Evolutionary conservation across 2,113 vertebrate genomes (phyloP).

Genomic region (Petroica traversi): DNA sequence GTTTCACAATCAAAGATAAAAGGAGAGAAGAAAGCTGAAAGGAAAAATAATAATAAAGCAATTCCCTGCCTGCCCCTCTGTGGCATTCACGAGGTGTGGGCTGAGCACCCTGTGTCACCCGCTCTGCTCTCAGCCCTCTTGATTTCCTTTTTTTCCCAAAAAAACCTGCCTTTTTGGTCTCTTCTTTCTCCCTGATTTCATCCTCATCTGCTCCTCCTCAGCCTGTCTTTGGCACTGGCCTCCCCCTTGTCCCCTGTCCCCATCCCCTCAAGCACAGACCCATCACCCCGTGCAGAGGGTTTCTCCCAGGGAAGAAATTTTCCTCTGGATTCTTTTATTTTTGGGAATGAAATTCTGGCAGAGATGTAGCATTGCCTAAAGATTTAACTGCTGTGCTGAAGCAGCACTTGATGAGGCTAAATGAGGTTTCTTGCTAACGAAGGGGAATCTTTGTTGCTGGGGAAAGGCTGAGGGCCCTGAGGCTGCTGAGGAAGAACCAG

Average conservation of each 20-base stretch:
- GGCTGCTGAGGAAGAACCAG: neutral
- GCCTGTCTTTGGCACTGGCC: neutral
- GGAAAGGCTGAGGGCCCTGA: neutral
- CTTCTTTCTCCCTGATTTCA: neutral
- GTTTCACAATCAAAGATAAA: conserved; percentile 62
- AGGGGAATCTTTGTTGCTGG: neutral
- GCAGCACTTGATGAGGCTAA: neutral
- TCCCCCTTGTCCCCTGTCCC: neutral
- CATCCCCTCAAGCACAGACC: rapidly evolving
- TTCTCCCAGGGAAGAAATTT: neutral
- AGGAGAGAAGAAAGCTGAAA: conserved; percentile 45
- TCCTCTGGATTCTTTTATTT: neutral
- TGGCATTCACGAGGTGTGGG: conserved; percentile 37
- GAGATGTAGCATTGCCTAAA: neutral
- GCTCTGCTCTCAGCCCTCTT: neutral
- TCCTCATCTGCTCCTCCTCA: neutral
- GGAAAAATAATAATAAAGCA: conserved; percentile 16
- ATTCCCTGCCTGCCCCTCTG: conserved; percentile 28
- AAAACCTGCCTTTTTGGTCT: neutral
- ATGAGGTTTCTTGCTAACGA: neutral
- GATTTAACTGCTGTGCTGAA: neutral
- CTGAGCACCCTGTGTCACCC: neutral
- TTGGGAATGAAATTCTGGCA: neutral
- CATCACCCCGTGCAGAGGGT: rapidly evolving
- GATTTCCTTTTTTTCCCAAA: neutral